Evolutionary conservation across 2,797 vertebrate genomes (phyloP), one percentile per base, ranked within the genome.

Genomic region (Serranus cabrilla): DNA sequence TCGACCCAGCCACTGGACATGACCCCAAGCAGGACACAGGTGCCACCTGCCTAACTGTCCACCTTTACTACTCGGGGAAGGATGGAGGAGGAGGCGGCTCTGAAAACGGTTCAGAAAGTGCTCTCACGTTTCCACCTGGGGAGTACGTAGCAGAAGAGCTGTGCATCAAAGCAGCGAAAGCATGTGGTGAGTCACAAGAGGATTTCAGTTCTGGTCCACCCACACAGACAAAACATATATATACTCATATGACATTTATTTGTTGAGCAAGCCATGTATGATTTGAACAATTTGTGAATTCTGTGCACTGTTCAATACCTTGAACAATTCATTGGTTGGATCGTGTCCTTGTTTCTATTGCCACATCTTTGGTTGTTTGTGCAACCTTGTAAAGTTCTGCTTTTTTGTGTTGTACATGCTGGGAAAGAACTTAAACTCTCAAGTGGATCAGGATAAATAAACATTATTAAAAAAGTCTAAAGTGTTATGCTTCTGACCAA

Each of bases 71-170:
- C 82, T 18, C 23, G 39, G 95, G 86, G 47, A 93, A 94, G 58
- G 95, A 88, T 18, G 93, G 91, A 58, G 81, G 79, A 52, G 83
- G 82, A 18, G 92, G 91, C 34, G 92, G 81, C 37, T 89, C 94
- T 37, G 84, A 87, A 63, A 61, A 47, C 13, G 18, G 54, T 14
- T 70, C 73, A 13, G 85, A 81, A 12, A 70, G 58, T 2, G 18
- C 4, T 2, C 93, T 99, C 58, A 90, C 81, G 0, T 97, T 96
- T 89, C 94, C 96, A 52, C 42, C 91, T 14, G 97, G 97, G 63
- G 95, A 98, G 17, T 97, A 98, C 25, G 84, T 96, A 39, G 96
- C 95, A 5, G 97, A 99, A 92, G 97, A 99, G 71, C 94, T 99
- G 61, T 98, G 97, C 56, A 68, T 97, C 80, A 87, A 85, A 66